Evolutionary conservation across 2,113 vertebrate species (phyloP).

Genomic region (Euleptes europaea): DNA sequence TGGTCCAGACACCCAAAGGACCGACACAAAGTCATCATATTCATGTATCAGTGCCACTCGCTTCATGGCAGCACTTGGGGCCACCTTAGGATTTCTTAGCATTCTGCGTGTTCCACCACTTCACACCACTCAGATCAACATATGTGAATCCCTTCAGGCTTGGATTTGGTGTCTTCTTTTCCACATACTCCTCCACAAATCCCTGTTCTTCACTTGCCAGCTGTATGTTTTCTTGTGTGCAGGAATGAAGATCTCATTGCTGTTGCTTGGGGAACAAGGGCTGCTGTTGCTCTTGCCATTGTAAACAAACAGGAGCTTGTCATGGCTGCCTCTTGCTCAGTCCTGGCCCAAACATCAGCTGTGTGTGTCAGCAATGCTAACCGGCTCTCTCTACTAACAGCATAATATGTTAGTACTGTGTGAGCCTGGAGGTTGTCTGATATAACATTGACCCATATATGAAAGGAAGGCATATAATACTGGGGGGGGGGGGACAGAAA

Average conservation of each 20-base stretch:
- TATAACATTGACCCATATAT: no score
- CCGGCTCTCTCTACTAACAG: no score
- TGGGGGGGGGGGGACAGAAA: no score
- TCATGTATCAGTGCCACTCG: conserved; percentile 50
- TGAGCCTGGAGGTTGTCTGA: no score
- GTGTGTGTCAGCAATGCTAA: not conserved
- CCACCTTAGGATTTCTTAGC: conserved; percentile 87
- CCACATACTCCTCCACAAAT: conserved; percentile 95
- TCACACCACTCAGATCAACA: conserved; percentile 90
- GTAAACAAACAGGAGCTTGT: conserved; percentile 88
- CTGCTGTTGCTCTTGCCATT: conserved; percentile 90
- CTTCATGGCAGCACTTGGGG: not conserved
- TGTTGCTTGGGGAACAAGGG: conserved; percentile 88
- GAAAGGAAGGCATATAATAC: no score
- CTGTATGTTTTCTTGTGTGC: conserved; percentile 95
- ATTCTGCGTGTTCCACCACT: conserved; percentile 87
- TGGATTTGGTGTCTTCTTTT: conserved; percentile 96
- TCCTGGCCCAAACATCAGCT: not conserved
- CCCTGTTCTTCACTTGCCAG: conserved; percentile 86
- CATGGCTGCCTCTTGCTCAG: conserved; percentile 46
- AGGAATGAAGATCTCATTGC: conserved; percentile 91
- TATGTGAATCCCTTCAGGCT: conserved; percentile 92
- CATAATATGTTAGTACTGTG: no score
- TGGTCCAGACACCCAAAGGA: conserved; percentile 10
- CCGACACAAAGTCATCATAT: conserved; percentile 61